Conservation (phyloP, 2,888 invertebrate genomes). For the Nomada hirtipes region DNA sequence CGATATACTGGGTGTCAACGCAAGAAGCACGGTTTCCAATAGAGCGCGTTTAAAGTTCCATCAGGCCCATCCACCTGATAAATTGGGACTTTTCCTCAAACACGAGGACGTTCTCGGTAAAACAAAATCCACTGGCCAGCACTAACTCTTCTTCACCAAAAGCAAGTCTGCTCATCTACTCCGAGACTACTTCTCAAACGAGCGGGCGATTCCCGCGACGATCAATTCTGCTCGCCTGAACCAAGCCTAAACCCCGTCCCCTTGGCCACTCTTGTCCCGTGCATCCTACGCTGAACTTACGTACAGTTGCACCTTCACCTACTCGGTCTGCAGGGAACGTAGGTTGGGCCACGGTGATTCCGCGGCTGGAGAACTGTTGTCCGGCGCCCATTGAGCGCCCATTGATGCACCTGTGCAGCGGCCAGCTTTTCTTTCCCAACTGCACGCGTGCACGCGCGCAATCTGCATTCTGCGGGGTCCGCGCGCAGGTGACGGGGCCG, state of each 20-base stretch:
- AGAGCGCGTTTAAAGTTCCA: too few species aligned
- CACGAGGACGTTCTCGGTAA: too few species aligned
- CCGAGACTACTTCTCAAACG: too few species aligned
- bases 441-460: constrained; percentile 44
- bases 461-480: constrained; percentile 60
- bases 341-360: constrained; percentile 60
- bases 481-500: constrained; percentile 55
- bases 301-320: constrained; percentile 58
- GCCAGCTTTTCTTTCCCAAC: constrained; percentile 65
- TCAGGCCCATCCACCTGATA: too few species aligned
- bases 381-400: constrained; percentile 74
- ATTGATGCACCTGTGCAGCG: constrained; percentile 66
- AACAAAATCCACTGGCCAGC: too few species aligned
- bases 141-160: too few species aligned
- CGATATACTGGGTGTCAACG: too few species aligned
- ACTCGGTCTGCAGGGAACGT: constrained; percentile 62
- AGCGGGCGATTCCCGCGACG: too few species aligned
- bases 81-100: too few species aligned
- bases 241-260: background rate
- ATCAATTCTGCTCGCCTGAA: too few species aligned
- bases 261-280: constrained; percentile 18
- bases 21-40: too few species aligned
- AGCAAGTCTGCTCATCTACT: too few species aligned
- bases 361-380: constrained; percentile 70
- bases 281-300: constrained; percentile 48